Percentiles rank a stretch among this genome's conserved stretches.
These are phyloP conservation scores for Spodoptera exigua DNA, from an alignment of 2,888 invertebrate genomes.

Conservation along the genomic window DNA sequence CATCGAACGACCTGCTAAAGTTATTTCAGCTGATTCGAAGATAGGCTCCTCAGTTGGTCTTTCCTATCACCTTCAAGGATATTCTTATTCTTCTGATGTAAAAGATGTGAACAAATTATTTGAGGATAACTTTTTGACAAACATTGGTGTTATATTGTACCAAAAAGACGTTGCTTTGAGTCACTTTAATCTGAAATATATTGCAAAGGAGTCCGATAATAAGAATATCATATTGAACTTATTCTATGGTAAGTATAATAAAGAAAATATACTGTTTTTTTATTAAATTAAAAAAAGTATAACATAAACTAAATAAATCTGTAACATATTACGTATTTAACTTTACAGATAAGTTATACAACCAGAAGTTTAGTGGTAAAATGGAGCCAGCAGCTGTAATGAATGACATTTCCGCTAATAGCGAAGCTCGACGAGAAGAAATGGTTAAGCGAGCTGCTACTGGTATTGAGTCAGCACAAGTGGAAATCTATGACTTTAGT, in stretches of 20 bases:
- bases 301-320: too few relatives aligned
- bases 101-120: constrained; percentile 71
- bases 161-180: constrained; percentile 83
- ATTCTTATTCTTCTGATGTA: constrained; percentile 85
- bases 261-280: too few relatives aligned
- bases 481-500: constrained; percentile 86
- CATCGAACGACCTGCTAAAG: constrained; percentile 72
- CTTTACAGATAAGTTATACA: constrained; percentile 71
- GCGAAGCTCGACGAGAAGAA: constrained; percentile 84
- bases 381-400: constrained; percentile 67
- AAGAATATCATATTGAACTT: constrained; percentile 78
- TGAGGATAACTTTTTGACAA: constrained; percentile 59
- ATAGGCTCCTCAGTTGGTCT: constrained; percentile 86
- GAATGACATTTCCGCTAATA: constrained; percentile 77
- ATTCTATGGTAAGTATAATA: constrained; percentile 71
- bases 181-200: constrained; percentile 83
- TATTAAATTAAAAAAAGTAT: too few relatives aligned
- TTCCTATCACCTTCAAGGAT: constrained; percentile 85
- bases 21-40: constrained; percentile 67
- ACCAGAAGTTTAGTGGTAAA: constrained; percentile 71
- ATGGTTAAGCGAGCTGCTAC: constrained; percentile 86
- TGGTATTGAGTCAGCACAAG: constrained; percentile 87
- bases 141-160: constrained; percentile 64
- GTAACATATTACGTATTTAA: background rate
- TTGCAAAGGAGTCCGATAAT: constrained; percentile 79